phyloP scores from a whole-genome alignment of 2,113 vertebrate genomes.

The Megaceryle torquata region DNA sequence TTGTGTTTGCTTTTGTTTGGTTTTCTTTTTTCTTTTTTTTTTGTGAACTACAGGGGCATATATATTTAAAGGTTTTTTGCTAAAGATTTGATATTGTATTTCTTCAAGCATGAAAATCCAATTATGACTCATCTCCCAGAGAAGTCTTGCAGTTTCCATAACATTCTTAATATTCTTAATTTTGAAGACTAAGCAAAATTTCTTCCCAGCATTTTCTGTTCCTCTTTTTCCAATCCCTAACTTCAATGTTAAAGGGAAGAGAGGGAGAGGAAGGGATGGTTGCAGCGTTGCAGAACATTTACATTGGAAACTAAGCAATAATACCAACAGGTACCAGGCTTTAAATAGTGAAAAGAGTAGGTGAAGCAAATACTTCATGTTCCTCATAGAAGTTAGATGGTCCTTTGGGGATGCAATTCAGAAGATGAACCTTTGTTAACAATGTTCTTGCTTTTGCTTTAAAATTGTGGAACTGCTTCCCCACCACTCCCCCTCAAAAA shows the following conservation, averaged over 20 bases:
- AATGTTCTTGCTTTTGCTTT: neutral
- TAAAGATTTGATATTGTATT: slow-evolving; percentile 16
- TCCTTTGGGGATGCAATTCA: neutral
- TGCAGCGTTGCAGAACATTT: neutral
- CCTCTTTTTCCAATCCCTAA: neutral
- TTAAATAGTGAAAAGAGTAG: neutral
- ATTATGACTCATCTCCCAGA: slow-evolving; percentile 18
- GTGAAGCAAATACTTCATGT: neutral
- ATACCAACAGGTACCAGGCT: neutral
- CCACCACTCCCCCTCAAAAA: neutral
- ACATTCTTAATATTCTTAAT: slow-evolving; percentile 20
- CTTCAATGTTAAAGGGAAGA: neutral
- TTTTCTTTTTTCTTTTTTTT: neutral
- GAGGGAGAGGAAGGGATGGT: neutral
- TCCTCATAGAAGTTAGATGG: neutral
- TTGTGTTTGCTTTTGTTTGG: neutral
- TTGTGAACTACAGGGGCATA: neutral
- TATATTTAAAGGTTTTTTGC: neutral
- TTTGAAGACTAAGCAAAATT: slow-evolving; percentile 37
- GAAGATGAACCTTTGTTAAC: neutral
- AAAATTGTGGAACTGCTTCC: neutral
- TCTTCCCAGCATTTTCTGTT: slow-evolving; percentile 22
- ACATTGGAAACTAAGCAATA: neutral
- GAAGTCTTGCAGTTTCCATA: slow-evolving; percentile 31
- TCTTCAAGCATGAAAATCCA: slow-evolving; percentile 37